phyloP scores from a whole-genome alignment of 2,113 vertebrate species.

The Rattus rattus region DNA sequence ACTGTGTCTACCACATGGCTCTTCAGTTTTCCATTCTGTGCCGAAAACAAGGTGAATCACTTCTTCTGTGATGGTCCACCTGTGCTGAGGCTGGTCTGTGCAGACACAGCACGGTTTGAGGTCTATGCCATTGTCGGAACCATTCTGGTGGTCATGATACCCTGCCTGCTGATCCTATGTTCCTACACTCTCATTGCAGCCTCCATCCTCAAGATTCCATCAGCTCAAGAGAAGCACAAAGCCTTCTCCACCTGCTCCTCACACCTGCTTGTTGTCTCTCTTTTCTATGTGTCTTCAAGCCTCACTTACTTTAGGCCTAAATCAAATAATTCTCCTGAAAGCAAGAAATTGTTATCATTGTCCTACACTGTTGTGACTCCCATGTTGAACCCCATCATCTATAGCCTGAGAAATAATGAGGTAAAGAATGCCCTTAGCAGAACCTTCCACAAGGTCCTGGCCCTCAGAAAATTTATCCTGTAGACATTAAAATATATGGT shows the following conservation, averaged over 20 bases:
- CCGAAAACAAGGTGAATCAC: slow-evolving; percentile 54
- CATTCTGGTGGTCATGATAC: slow-evolving; percentile 50
- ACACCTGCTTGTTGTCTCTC: slow-evolving; percentile 72
- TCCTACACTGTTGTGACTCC: slow-evolving; percentile 76
- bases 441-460: slow-evolving; percentile 5
- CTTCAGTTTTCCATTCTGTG: slow-evolving; percentile 58
- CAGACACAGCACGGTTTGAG: slow-evolving; percentile 62
- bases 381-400: slow-evolving; percentile 79
- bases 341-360: slow-evolving; percentile 71
- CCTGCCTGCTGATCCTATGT: slow-evolving; percentile 56
- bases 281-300: slow-evolving; percentile 72
- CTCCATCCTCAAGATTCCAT: slow-evolving; percentile 68
- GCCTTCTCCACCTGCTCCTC: slow-evolving; percentile 77
- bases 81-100: slow-evolving; percentile 66
- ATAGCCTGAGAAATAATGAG: slow-evolving; percentile 75
- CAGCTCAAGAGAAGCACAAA: slow-evolving; percentile 62
- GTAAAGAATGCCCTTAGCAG: slow-evolving; percentile 64
- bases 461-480: not conserved
- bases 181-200: slow-evolving; percentile 68
- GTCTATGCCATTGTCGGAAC: slow-evolving; percentile 46
- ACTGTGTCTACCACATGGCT: slow-evolving; percentile 41
- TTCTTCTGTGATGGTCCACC: slow-evolving; percentile 74
- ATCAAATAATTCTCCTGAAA: slow-evolving; percentile 56
- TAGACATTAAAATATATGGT: not conserved
- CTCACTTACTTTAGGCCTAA: slow-evolving; percentile 69